Evolutionary conservation across 2,888 invertebrate genomes (phyloP), one percentile per base, ranked within the genome.

Genomic region (Lucinisca nassula): DNA sequence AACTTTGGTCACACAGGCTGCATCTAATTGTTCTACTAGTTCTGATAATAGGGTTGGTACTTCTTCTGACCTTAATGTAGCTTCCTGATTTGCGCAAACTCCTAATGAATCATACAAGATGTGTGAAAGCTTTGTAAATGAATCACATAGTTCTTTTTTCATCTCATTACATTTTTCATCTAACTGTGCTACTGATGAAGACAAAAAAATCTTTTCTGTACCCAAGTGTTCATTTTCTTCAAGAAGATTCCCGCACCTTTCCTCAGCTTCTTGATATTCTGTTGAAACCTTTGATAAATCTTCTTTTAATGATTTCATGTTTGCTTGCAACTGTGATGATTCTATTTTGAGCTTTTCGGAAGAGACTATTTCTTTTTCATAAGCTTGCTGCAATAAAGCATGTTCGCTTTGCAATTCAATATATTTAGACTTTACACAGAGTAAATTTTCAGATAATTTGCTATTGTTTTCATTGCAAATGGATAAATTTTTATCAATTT

Each of bases 341-440:
- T 94, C 87, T 91, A 94, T 72, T 67, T 88, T 75, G 1, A 90
- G 85, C 37, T 88, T 87, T 79, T 90, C 87, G 58, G 87, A 87
- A 10, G 83, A 82, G 37, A 79, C 82, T 51, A 84, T 90, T 38
- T 88, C 61, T 58, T 87, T 88, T 85, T 86, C 85, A 27, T 75
- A 83, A 27, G 85, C 80, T 73, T 87, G 87, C 32, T 90, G 87
- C 4, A 90, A 78, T 21, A 90, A 82, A 12, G 88, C 79, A 61
- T 88, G 85, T 61, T 90, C 89, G 21, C 86, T 85, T 55, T 90
- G 87, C 61, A 91, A 87, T 70, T 87, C 85, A 81, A 84, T 87
- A 85, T 84, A 87, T 40, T 85, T 70, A 12, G 84, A 80, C 51
- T 90, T 87, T 10, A 87, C 61, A n/a, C 1, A 21, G 2, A 14